Conservation (phyloP, 1,140 invertebrate genomes). For the Episyrphus balteatus region DNA sequence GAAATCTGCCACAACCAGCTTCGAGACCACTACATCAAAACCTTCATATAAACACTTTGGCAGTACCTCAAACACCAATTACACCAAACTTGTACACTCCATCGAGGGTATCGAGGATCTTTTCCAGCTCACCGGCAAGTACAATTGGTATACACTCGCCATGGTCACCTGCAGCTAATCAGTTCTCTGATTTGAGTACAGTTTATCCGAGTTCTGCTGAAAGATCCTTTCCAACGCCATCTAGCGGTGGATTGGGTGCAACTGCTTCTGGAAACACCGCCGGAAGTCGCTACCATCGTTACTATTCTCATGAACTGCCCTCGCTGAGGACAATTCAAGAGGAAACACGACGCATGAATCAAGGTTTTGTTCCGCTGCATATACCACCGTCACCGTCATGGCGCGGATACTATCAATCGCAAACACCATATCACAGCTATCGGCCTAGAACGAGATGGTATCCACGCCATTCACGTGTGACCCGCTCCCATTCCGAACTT, state of each 20-base stretch:
- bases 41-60: slow-evolving; percentile 30
- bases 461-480: slow-evolving; percentile 50
- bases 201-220: slow-evolving; percentile 73
- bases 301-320: slow-evolving; percentile 62
- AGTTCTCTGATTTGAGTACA: slow-evolving; percentile 75
- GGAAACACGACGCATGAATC: slow-evolving; percentile 41
- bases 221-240: slow-evolving; percentile 59
- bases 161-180: slow-evolving; percentile 48
- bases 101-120: slow-evolving; percentile 45
- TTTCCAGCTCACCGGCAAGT: slow-evolving; percentile 53
- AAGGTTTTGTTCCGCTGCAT: slow-evolving; percentile 49
- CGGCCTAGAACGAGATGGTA: slow-evolving; percentile 44
- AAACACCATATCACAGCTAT: slow-evolving; percentile 38
- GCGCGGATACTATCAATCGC: slow-evolving; percentile 33
- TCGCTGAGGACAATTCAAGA: slow-evolving; percentile 62
- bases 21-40: slow-evolving; percentile 30
- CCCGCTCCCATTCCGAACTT: slow-evolving; percentile 52
- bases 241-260: not conserved
- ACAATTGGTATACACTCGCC: slow-evolving; percentile 41
- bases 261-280: slow-evolving; percentile 42
- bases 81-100: slow-evolving; percentile 37
- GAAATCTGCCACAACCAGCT: slow-evolving; percentile 14
- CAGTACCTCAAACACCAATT: slow-evolving; percentile 21
- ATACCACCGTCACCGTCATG: slow-evolving; percentile 40
- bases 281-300: slow-evolving; percentile 40